phyloP scores from a whole-genome alignment of 2,113 vertebrate genomes.

The Polypterus bichir region DNA sequence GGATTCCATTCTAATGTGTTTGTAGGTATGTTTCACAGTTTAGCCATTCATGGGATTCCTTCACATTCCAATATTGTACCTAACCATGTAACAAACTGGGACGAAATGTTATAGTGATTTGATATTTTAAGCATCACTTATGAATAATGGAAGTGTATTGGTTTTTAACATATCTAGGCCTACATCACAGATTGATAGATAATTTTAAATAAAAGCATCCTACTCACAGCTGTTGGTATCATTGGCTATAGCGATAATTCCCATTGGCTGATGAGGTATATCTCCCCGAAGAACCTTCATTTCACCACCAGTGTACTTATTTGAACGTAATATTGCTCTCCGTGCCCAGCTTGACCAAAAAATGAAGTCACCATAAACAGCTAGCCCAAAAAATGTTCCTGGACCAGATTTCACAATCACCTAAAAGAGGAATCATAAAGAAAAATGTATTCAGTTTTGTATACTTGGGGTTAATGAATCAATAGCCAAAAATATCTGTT shows the following conservation, averaged over 20 bases:
- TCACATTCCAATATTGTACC: too few relatives aligned
- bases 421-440: conserved; percentile 36
- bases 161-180: too few relatives aligned
- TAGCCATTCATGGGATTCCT: too few relatives aligned
- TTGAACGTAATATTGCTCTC: conserved; percentile 79
- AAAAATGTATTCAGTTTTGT: conserved; percentile 1
- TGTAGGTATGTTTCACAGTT: too few relatives aligned
- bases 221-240: conserved; percentile 95
- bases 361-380: conserved; percentile 85
- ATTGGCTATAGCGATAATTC: conserved; percentile 83
- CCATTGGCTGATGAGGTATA: conserved; percentile 94
- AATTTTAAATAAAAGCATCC: too few relatives aligned
- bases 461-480: not conserved
- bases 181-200: too few relatives aligned
- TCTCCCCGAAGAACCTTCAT: conserved; percentile 85
- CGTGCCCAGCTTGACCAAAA: conserved; percentile 95
- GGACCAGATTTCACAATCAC: conserved; percentile 85
- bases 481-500: not conserved
- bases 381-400: conserved; percentile 86
- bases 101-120: too few relatives aligned
- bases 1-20: too few relatives aligned
- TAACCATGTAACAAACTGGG: too few relatives aligned
- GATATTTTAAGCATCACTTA: too few relatives aligned
- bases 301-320: conserved; percentile 88
- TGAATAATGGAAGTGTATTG: too few relatives aligned